Evolutionary conservation across 2,888 invertebrate genomes (phyloP), one percentile per base, ranked within the genome.

Genomic region (Lapara coniferarum): DNA sequence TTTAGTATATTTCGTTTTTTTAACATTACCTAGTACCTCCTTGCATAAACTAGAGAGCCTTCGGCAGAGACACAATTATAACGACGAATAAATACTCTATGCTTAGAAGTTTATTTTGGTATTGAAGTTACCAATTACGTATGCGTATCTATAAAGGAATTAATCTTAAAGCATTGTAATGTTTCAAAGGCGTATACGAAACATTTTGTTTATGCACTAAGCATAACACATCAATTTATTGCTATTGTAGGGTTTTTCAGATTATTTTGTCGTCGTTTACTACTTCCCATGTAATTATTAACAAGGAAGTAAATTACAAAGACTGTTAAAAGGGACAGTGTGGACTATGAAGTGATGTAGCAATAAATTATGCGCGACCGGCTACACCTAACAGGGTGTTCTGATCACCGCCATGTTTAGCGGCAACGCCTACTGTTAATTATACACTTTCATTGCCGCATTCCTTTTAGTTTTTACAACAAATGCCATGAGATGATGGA

Each of bases 391-490:
- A 68, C 19, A 68, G 68, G 59, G 19, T 52, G 59, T 30, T 44
- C 19, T 10, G 58, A 59, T 68, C 51, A 25, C 68, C 12, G 49
- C 59, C 37, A 30, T 58, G 51, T 59, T 68, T 52, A 52, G 51
- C 37, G 10, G 16, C 53, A 53, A 19, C 52, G 37, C 37, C 16
- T 37, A 30, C 10, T 53, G 25, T 25, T 53, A 63, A 55, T 67
- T 55, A 53, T 67, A 67, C 44, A 63, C 82, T 84, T 85, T 85
- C 81, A 81, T 85, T 86, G 72, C 85, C 86, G 85, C 87, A 85
- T 88, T 80, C 84, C 76, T 68, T 71, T 73, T 69, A 67, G 72
- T 72, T 73, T 76, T 81, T 77, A 76, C 72, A 74, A 74, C 66
- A 72, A 70, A 70, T 70, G 71, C 66, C 67, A 71, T 66, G 75